Conservation (phyloP, 2,888 invertebrate species). For the Caenorhabditis sp. region DNA sequence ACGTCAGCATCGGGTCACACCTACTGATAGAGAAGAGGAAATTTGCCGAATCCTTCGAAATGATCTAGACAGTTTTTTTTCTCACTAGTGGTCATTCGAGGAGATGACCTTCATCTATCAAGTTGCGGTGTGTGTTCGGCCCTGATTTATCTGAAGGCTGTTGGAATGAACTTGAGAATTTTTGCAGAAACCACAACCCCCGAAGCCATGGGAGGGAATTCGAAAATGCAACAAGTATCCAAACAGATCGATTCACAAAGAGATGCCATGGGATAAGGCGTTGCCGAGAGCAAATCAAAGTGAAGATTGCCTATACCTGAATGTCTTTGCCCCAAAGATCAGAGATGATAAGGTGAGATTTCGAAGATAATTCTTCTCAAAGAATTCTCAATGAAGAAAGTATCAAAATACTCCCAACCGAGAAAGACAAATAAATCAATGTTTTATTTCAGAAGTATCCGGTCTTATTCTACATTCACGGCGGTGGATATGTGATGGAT, state of each 20-base stretch:
- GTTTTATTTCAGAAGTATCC: constrained; percentile 74
- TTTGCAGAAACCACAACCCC: constrained; percentile 75
- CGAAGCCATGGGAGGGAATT: constrained; percentile 70
- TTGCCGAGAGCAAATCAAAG: constrained; percentile 58
- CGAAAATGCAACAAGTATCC: constrained; percentile 69
- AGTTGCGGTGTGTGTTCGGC: constrained; percentile 39
- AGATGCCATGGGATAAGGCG: constrained; percentile 79
- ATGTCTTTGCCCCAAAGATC: constrained; percentile 75
- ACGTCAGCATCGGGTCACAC: constrained; percentile 21
- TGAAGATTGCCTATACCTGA: constrained; percentile 80
- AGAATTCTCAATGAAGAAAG: background rate
- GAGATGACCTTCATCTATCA: constrained; percentile 47
- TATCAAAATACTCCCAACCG: background rate
- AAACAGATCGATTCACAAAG: constrained; percentile 74
- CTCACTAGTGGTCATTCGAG: constrained; percentile 28
- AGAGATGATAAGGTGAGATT: constrained; percentile 63
- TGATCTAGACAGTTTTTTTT: constrained; percentile 46
- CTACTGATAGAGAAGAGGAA: constrained; percentile 6
- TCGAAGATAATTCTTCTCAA: no score
- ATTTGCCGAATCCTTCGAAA: constrained; percentile 60
- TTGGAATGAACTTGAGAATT: background rate
- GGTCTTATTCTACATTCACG: constrained; percentile 81
- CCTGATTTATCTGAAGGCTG: constrained; percentile 5
- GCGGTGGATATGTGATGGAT: constrained; percentile 80
- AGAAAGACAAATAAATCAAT: constrained; percentile 6